Conservation (phyloP, 1,140 invertebrate species). For the Battus philenor region DNA sequence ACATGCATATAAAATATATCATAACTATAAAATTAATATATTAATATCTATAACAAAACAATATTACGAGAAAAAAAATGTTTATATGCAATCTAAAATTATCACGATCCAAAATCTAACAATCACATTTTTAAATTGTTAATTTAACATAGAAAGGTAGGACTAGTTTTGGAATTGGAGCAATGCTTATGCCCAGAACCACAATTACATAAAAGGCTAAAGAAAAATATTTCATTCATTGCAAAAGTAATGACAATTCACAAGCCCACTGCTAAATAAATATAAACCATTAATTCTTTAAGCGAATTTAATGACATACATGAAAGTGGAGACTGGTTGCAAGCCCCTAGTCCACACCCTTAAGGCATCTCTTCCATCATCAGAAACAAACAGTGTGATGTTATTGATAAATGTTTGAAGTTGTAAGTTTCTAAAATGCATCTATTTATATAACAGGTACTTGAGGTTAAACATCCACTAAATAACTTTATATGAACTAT, state of each 20-base stretch:
- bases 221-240: slow-evolving; percentile 8
- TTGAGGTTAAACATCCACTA: slow-evolving; percentile 7
- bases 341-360: slow-evolving; percentile 12
- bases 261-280: slow-evolving; percentile 13
- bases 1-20: too few species aligned
- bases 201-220: slow-evolving; percentile 10
- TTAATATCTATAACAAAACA: too few species aligned
- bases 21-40: too few species aligned
- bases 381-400: slow-evolving; percentile 5
- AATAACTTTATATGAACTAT: slow-evolving; percentile 9
- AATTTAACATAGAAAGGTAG: too few species aligned
- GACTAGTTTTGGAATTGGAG: too few species aligned
- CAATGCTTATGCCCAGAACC: too few species aligned
- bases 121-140: too few species aligned
- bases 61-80: too few species aligned
- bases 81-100: too few species aligned
- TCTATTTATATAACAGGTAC: slow-evolving; percentile 12
- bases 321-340: slow-evolving; percentile 12
- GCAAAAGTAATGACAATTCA: slow-evolving; percentile 9
- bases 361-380: slow-evolving; percentile 13
- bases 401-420: too few species aligned
- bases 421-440: slow-evolving; percentile 14
- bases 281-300: slow-evolving; percentile 16
- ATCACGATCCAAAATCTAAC: too few species aligned
- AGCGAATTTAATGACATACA: slow-evolving; percentile 16